phyloP scores from a whole-genome alignment of 2,113 vertebrate species.

The Amphilophus citrinellus region DNA sequence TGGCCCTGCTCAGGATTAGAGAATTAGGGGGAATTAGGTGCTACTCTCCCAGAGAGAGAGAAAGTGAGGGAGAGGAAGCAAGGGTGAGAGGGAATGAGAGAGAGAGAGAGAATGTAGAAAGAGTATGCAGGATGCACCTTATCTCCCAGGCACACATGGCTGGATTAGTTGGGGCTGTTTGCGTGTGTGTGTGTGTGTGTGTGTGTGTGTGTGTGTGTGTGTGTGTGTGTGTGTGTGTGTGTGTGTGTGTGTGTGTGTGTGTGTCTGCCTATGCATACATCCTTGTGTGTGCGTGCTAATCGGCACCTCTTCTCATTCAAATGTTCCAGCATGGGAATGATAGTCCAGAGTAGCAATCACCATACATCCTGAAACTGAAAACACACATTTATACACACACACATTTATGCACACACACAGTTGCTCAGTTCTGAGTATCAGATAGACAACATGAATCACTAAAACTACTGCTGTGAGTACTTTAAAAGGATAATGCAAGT shows the following conservation, averaged over 20 bases:
- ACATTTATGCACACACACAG: background rate
- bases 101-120: conserved; percentile 62
- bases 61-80: conserved; percentile 17
- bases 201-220: conserved; percentile 8
- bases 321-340: conserved; percentile 62
- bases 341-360: conserved; percentile 62
- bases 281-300: conserved; percentile 45
- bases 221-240: conserved; percentile 24
- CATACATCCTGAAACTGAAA: conserved; percentile 45
- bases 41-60: conserved; percentile 61
- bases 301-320: conserved; percentile 67
- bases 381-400: conserved; percentile 35
- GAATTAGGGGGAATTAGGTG: conserved; percentile 78
- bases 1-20: conserved; percentile 69
- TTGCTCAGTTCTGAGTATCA: conserved; percentile 8
- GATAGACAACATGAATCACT: conserved; percentile 32
- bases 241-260: conserved; percentile 16
- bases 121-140: conserved; percentile 74
- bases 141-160: conserved; percentile 78
- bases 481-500: background rate
- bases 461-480: conserved; percentile 9
- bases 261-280: background rate
- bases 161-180: conserved; percentile 75
- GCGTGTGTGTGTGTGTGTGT: conserved; percentile 21
- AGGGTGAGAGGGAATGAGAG: conserved; percentile 30